Conservation (phyloP, 2,797 vertebrate genomes). For the Streptopelia turtur region DNA sequence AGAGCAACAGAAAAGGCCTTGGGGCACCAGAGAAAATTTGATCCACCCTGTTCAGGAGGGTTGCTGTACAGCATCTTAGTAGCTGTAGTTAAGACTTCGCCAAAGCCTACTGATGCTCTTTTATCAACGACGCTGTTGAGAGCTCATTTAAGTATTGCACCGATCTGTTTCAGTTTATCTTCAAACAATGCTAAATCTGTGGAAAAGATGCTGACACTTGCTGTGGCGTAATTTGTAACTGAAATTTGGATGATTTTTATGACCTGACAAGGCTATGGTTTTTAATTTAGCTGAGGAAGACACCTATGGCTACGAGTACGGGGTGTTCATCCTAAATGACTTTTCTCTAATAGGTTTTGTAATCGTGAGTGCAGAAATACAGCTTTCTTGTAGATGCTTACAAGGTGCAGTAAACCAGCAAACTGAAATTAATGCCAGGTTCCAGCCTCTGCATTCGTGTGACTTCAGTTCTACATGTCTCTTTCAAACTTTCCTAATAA, state of each 20-base stretch:
- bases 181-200: slow-evolving; percentile 48
- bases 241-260: slow-evolving; percentile 38
- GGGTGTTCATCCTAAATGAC: slow-evolving; percentile 47
- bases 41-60: slow-evolving; percentile 9
- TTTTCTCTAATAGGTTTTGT: slow-evolving; percentile 55
- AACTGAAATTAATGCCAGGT: slow-evolving; percentile 52
- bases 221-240: slow-evolving; percentile 7
- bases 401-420: slow-evolving; percentile 46
- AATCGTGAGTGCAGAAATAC: neutral
- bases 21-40: slow-evolving; percentile 6
- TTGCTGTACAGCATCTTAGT: neutral
- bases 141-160: slow-evolving; percentile 25
- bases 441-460: slow-evolving; percentile 45
- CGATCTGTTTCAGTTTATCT: slow-evolving; percentile 36
- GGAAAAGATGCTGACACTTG: slow-evolving; percentile 42
- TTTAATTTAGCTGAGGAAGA: slow-evolving; percentile 29
- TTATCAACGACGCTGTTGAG: slow-evolving; percentile 14
- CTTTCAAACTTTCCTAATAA: slow-evolving; percentile 11
- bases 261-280: slow-evolving; percentile 5
- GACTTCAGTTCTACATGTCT: slow-evolving; percentile 41
- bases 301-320: neutral
- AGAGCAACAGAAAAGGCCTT: slow-evolving; percentile 20
- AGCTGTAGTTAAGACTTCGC: neutral
- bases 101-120: slow-evolving; percentile 9
- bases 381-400: slow-evolving; percentile 38